Percentiles rank a stretch among this genome's conserved stretches.
Conservation (phyloP, 37 sponge, comb jelly and placozoan species). For the Dysidea cf. avara region DNA sequence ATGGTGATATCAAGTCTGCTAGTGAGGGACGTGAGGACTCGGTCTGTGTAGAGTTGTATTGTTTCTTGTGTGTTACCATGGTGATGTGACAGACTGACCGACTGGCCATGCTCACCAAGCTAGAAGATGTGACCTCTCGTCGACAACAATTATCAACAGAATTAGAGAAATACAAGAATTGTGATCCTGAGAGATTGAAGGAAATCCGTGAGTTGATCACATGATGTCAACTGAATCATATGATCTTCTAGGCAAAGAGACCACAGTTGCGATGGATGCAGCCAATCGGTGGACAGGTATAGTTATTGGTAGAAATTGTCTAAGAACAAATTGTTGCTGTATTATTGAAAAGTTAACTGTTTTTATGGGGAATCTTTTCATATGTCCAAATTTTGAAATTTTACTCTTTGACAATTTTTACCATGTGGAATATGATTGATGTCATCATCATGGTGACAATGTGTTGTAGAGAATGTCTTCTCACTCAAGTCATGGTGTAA, state of each 20-base stretch:
- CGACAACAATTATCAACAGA: conserved; percentile 43
- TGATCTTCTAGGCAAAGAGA: conserved; percentile 40
- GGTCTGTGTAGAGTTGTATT: conserved; percentile 4
- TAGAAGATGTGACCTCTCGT: conserved; percentile 46
- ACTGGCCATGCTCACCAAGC: conserved; percentile 46
- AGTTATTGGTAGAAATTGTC: not conserved
- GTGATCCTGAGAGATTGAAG: conserved; percentile 81
- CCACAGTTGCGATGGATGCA: conserved; percentile 61
- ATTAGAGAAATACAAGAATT: conserved; percentile 66
- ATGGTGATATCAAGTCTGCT: conserved; percentile 36
- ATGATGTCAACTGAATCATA: not conserved
- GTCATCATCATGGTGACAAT: too few relatives aligned
- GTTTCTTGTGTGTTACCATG: too few relatives aligned
- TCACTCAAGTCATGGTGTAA: conserved; percentile 92
- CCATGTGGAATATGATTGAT: too few relatives aligned
- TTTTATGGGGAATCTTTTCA: too few relatives aligned
- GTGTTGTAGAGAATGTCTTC: conserved; percentile 94
- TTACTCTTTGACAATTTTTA: too few relatives aligned
- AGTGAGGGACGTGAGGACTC: conserved; percentile 52
- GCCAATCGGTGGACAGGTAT: conserved; percentile 96
- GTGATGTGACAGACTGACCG: conserved; percentile 44
- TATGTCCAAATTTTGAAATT: too few relatives aligned
- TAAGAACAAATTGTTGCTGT: not conserved
- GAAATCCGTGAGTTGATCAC: conserved; percentile 38
- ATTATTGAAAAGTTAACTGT: too few relatives aligned